Conservation (phyloP, 2,113 vertebrate genomes). For the Ictalurus furcatus region DNA sequence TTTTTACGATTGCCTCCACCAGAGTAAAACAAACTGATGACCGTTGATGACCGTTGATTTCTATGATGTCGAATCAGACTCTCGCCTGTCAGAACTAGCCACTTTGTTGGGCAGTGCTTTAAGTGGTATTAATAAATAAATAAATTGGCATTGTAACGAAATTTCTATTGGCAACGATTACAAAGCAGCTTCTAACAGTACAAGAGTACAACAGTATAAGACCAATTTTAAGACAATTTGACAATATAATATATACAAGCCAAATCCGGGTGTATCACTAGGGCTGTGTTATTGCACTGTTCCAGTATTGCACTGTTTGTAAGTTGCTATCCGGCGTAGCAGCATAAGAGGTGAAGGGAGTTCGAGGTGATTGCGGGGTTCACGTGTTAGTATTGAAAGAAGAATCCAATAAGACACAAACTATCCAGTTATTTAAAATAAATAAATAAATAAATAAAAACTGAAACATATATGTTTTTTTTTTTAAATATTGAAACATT, state of each 20-base stretch:
- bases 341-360: neutral
- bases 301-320: neutral
- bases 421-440: too few relatives aligned
- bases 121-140: too few relatives aligned
- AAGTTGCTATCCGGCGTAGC: neutral
- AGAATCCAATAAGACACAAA: neutral
- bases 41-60: neutral
- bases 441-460: too few relatives aligned
- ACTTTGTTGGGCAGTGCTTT: too few relatives aligned
- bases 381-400: neutral
- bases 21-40: too few relatives aligned
- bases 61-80: neutral
- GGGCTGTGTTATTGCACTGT: neutral
- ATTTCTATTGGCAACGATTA: neutral
- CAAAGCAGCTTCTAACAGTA: neutral
- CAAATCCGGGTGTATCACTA: neutral
- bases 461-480: too few relatives aligned
- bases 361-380: neutral
- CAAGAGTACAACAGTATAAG: neutral
- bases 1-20: neutral
- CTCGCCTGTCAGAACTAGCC: neutral
- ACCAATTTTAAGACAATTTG: neutral
- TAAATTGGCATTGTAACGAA: neutral
- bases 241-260: neutral
- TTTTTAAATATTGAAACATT: too few relatives aligned